Evolutionary conservation across 2,113 vertebrate species (phyloP).

Genomic region (Pyxicephalus adspersus): DNA sequence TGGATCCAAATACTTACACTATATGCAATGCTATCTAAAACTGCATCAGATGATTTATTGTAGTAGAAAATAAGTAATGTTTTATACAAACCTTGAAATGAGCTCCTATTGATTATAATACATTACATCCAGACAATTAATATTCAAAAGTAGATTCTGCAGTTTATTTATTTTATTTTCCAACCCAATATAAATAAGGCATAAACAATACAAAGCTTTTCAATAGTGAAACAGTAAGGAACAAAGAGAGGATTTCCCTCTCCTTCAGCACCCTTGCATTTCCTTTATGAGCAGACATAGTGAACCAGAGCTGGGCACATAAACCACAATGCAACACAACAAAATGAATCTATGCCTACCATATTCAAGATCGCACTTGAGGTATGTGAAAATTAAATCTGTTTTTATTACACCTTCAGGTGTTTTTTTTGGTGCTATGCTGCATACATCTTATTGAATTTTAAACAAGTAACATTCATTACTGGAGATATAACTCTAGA

Average conservation of each 20-base stretch:
- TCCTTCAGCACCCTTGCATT: constrained; percentile 51
- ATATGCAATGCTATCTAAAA: no score
- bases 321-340: constrained; percentile 45
- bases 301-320: constrained; percentile 49
- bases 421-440: neutral
- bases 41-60: no score
- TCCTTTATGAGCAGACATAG: constrained; percentile 9
- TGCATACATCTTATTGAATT: neutral
- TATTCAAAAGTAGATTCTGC: no score
- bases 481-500: neutral
- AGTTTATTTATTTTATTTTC: no score
- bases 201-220: neutral
- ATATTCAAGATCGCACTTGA: constrained; percentile 62
- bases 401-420: neutral
- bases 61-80: no score
- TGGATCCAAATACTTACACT: no score
- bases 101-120: no score
- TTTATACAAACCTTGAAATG: no score
- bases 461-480: neutral
- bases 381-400: constrained; percentile 62
- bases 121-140: no score
- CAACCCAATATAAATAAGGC: no score
- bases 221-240: neutral
- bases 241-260: constrained; percentile 61
- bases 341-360: constrained; percentile 64